These are phyloP conservation scores for Dolomedes plantarius DNA, from an alignment of 2,888 invertebrate species.

Conservation along the genomic window DNA sequence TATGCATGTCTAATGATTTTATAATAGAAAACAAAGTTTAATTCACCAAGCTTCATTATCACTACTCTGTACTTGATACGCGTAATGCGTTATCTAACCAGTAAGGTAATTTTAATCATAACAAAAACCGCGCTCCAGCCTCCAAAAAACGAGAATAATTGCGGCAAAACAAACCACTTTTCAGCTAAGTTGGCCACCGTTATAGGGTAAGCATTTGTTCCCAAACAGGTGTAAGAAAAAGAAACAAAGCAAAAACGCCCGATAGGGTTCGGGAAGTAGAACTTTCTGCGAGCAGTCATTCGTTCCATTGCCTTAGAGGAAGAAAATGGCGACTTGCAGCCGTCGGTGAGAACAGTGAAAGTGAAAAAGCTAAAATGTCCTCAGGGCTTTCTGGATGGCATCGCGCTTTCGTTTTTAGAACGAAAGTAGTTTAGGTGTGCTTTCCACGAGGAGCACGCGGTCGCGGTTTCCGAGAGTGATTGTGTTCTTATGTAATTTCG, in stretches of 20 bases:
- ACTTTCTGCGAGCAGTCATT: constrained; percentile 33
- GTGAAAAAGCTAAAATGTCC: background rate
- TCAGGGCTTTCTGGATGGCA: constrained; percentile 23
- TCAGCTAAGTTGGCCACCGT: constrained; percentile 11
- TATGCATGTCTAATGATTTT: background rate
- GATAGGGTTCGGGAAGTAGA: constrained; percentile 52
- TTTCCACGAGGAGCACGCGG: constrained; percentile 38
- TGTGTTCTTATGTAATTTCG: background rate
- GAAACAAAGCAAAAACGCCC: constrained; percentile 35
- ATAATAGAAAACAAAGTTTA: background rate
- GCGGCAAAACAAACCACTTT: background rate
- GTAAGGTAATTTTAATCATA: background rate
- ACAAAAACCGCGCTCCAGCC: background rate
- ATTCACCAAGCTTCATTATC: background rate
- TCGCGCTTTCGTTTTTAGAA: constrained; percentile 47
- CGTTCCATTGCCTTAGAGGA: constrained; percentile 26
- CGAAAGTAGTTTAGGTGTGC: constrained; percentile 33
- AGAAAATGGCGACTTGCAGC: constrained; percentile 20
- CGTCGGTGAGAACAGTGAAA: constrained; percentile 21
- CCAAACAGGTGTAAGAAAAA: background rate
- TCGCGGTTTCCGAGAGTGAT: constrained; percentile 26
- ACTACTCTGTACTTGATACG: background rate
- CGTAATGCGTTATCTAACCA: background rate
- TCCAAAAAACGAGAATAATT: background rate
- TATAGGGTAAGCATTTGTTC: background rate